Percentiles rank a stretch among this genome's conserved stretches.
These are phyloP conservation scores for Macropodus opercularis DNA, from an alignment of 2,797 vertebrate genomes.

Conservation along the genomic window DNA sequence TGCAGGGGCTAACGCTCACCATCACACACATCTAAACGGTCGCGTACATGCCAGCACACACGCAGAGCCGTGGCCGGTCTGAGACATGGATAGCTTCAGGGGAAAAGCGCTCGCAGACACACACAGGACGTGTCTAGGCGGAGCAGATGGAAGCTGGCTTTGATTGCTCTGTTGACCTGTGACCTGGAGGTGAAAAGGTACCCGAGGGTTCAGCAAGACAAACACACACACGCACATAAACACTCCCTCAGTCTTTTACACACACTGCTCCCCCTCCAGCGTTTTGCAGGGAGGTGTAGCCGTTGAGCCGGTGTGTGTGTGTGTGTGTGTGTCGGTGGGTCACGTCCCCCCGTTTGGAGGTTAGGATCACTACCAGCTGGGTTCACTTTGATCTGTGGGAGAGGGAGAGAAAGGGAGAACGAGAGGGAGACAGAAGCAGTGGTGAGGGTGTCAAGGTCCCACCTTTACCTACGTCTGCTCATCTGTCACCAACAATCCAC, in stretches of 20 bases:
- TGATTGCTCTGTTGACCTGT: constrained; percentile 81
- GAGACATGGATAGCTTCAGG: constrained; percentile 62
- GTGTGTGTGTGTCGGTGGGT: constrained; percentile 50
- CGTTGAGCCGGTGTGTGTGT: constrained; percentile 43
- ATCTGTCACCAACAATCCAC: constrained; percentile 43
- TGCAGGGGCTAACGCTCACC: constrained; percentile 45
- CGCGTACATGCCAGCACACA: constrained; percentile 52
- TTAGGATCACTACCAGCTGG: constrained; percentile 78
- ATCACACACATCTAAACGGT: constrained; percentile 43
- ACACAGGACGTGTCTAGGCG: constrained; percentile 71
- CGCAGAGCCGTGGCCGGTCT: constrained; percentile 42
- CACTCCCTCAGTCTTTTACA: constrained; percentile 10
- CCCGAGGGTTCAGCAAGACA: constrained; percentile 61
- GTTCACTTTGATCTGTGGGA: constrained; percentile 71
- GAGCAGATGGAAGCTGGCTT: constrained; percentile 77
- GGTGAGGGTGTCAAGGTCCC: constrained; percentile 42
- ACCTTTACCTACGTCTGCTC: constrained; percentile 28
- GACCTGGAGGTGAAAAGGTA: constrained; percentile 77
- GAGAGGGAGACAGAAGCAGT: not conserved
- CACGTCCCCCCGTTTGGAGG: constrained; percentile 61
- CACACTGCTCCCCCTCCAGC: constrained; percentile 48
- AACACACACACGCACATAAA: constrained; percentile 39
- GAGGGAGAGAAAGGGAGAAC: constrained; percentile 12
- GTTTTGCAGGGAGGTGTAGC: constrained; percentile 47
- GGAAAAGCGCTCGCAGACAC: constrained; percentile 36